These are phyloP conservation scores for Poecilia velifera DNA, from an alignment of 2,797 vertebrate genomes.

Conservation along the genomic window DNA sequence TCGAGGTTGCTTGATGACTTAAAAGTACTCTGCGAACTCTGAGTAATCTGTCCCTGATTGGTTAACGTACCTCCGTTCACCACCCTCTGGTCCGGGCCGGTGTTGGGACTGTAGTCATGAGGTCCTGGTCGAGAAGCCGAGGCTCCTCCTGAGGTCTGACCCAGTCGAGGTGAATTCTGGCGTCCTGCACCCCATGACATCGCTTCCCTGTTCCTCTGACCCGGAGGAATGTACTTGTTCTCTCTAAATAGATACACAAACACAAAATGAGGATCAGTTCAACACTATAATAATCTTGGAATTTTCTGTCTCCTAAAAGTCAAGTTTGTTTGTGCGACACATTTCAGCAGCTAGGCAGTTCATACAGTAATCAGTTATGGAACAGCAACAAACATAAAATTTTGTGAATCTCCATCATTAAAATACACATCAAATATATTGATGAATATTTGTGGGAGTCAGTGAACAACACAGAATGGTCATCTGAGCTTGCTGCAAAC, in stretches of 20 bases:
- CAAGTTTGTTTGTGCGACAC: too few relatives aligned
- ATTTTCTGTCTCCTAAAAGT: too few relatives aligned
- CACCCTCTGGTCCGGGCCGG: slow-evolving; percentile 94
- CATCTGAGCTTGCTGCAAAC: neutral
- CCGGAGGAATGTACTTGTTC: slow-evolving; percentile 97
- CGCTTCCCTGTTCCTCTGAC: slow-evolving; percentile 95
- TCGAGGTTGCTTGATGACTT: neutral
- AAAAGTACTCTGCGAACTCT: neutral
- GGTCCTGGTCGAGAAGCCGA: slow-evolving; percentile 87
- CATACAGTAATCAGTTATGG: too few relatives aligned
- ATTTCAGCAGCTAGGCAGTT: too few relatives aligned
- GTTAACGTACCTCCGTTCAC: slow-evolving; percentile 93
- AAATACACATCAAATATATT: too few relatives aligned
- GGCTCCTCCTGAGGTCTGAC: slow-evolving; percentile 88
- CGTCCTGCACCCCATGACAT: slow-evolving; percentile 93
- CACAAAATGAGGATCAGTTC: slow-evolving; percentile 3
- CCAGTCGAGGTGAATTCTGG: slow-evolving; percentile 92
- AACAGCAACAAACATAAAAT: too few relatives aligned
- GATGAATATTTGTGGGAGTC: neutral
- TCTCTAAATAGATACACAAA: slow-evolving; percentile 81
- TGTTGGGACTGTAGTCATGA: slow-evolving; percentile 93
- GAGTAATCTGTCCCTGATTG: neutral
- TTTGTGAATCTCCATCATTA: too few relatives aligned
- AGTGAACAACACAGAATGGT: neutral
- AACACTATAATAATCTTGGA: too few relatives aligned